phyloP scores from a whole-genome alignment of 2,888 invertebrate species.

The Punctoribates punctum region DNA sequence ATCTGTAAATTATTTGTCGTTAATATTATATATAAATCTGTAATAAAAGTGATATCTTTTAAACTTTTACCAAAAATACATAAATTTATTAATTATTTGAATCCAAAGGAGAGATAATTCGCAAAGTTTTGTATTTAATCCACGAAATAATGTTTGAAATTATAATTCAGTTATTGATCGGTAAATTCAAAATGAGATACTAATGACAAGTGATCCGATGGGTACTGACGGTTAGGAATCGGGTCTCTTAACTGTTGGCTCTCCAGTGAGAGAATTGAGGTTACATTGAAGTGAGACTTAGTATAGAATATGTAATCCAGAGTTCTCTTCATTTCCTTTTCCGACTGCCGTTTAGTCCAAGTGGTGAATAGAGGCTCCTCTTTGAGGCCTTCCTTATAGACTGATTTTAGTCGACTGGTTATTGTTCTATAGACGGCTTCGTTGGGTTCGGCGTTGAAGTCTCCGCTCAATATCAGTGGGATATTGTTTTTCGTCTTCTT shows the following conservation, averaged over 20 bases:
- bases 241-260: constrained; percentile 65
- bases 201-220: constrained; percentile 74
- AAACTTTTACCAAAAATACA: no score
- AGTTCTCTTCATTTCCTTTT: constrained; percentile 66
- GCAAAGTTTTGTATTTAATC: neutral
- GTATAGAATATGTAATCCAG: constrained; percentile 71
- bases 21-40: neutral
- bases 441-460: constrained; percentile 70
- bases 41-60: no score
- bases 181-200: constrained; percentile 51
- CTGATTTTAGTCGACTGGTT: constrained; percentile 43
- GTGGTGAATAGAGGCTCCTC: constrained; percentile 69
- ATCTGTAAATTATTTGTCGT: neutral
- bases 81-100: neutral
- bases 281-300: constrained; percentile 60
- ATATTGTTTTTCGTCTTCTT: constrained; percentile 52
- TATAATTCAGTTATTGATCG: neutral
- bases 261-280: constrained; percentile 62
- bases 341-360: constrained; percentile 68
- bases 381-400: constrained; percentile 45
- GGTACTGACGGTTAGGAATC: constrained; percentile 66
- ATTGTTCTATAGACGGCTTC: constrained; percentile 67
- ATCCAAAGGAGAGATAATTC: neutral
- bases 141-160: neutral
- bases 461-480: constrained; percentile 67